These are phyloP conservation scores for Bolinopsis microptera DNA, from an alignment of 37 sponge, comb jelly and placozoan genomes.

Conservation along the genomic window DNA sequence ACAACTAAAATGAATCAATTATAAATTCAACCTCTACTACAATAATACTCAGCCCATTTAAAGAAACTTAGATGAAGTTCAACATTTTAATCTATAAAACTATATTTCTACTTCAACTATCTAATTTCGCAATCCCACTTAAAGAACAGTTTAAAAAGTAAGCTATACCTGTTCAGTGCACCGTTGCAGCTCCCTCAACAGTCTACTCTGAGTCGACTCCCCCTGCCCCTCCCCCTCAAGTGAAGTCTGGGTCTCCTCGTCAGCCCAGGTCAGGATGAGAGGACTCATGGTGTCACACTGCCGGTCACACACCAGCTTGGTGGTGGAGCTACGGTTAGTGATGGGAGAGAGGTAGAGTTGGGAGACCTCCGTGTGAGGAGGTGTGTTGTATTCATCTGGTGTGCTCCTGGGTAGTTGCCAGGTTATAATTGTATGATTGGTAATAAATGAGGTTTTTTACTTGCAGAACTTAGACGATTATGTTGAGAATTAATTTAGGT, in stretches of 20 bases:
- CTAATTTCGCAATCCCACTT: too few relatives aligned
- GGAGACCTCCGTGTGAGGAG: background rate
- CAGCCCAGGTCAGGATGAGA: constrained; percentile 52
- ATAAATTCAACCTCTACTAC: background rate
- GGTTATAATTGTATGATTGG: too few relatives aligned
- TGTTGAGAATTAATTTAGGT: too few relatives aligned
- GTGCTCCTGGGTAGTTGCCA: constrained; percentile 16
- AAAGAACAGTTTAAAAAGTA: background rate
- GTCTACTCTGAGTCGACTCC: background rate
- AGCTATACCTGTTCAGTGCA: background rate
- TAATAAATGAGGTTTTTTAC: too few relatives aligned
- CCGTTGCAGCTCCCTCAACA: background rate
- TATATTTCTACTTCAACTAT: too few relatives aligned
- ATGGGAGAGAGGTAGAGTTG: constrained; percentile 50
- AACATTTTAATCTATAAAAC: too few relatives aligned
- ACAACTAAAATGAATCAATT: background rate
- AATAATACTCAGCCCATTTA: too few relatives aligned
- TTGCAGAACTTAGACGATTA: too few relatives aligned
- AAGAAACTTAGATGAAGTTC: too few relatives aligned
- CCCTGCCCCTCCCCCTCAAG: background rate
- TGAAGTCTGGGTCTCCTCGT: background rate
- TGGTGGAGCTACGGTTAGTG: background rate
- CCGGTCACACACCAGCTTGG: constrained; percentile 28
- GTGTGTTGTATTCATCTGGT: background rate
- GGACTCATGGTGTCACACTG: constrained; percentile 60